phyloP scores from a whole-genome alignment of 2,113 vertebrate species.

The Rhagologus leucostigma region DNA sequence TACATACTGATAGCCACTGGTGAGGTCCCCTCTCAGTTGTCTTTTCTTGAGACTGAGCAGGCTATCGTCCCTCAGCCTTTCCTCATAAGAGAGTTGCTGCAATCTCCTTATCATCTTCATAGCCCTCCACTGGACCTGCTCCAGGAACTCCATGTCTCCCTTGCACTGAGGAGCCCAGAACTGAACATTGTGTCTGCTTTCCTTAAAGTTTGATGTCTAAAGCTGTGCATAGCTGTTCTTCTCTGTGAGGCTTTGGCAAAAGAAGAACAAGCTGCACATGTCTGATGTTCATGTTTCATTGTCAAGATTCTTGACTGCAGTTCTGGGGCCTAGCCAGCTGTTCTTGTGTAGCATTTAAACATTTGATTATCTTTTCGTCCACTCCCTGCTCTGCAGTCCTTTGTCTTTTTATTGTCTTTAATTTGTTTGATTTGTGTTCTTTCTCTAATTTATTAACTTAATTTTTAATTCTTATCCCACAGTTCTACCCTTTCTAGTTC shows the following conservation, averaged over 20 bases:
- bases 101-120: neutral
- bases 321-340: neutral
- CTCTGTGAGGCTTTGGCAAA: fast-evolving
- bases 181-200: neutral
- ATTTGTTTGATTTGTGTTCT: neutral
- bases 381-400: neutral
- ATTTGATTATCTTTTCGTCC: neutral
- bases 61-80: neutral
- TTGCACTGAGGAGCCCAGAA: neutral
- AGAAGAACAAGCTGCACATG: neutral
- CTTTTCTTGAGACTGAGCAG: neutral
- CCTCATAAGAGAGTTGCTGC: neutral
- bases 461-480: neutral
- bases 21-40: neutral
- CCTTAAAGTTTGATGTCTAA: neutral
- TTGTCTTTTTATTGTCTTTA: neutral
- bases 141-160: neutral
- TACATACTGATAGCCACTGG: neutral
- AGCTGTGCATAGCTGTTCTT: neutral
- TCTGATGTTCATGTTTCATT: neutral
- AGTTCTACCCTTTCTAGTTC: neutral
- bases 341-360: neutral
- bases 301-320: neutral
- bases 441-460: neutral
- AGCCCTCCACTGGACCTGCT: neutral